Evolutionary conservation across 2,113 vertebrate genomes (phyloP), one percentile per base, ranked within the genome.

Genomic region (Myotis davidii): DNA sequence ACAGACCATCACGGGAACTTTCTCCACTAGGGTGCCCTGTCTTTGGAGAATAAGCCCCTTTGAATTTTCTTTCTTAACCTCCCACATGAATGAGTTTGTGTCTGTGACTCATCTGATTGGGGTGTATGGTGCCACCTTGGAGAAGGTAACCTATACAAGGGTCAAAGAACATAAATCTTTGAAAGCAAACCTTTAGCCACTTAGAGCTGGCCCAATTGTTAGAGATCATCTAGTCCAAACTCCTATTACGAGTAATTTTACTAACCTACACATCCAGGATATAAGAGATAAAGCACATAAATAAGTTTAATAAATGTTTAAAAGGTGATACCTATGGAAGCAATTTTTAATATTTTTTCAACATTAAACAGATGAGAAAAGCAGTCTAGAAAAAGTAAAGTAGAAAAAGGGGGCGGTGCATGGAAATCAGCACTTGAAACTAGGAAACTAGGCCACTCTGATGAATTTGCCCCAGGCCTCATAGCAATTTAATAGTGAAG

Each of bases 381-480:
- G 37, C 42, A 69, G 39, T 50, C 84, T 79, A 52, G 65, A 64
- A 79, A 79, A 90, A 23, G 5, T 37, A 61, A 20, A 73, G 59
- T 77, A 77, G 86, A 42, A 27, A 74, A 73, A 76, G 37, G 39
- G 12, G 20, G 16, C 25, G 9, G 25, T 23, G 4, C n/a, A 42
- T 25, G 18, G n/a, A 85, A 90, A 50, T 34, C 17, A 67, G 34
- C 45, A 70, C n/a, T 52, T 52, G 70, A 70, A 82, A 90, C 65
- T 48, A 83, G 84, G 87, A 83, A 85, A 76, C 79, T 78, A 88
- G 52, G 7, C 48, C 78, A 48, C 10, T 56, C 88, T 48, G 25
- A 45, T 88, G 13, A 94, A 74, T 94, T 61, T 92, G 34, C 82
- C n/a, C 61, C 27, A 77, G 74, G 37, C 90, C 29, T 95, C 70